A percentile compares a stretch with the other conserved stretches of the same genome.
These are phyloP conservation scores for Chaetophractus vellerosus DNA, from an alignment of 2,797 vertebrate species.

Conservation along the genomic window DNA sequence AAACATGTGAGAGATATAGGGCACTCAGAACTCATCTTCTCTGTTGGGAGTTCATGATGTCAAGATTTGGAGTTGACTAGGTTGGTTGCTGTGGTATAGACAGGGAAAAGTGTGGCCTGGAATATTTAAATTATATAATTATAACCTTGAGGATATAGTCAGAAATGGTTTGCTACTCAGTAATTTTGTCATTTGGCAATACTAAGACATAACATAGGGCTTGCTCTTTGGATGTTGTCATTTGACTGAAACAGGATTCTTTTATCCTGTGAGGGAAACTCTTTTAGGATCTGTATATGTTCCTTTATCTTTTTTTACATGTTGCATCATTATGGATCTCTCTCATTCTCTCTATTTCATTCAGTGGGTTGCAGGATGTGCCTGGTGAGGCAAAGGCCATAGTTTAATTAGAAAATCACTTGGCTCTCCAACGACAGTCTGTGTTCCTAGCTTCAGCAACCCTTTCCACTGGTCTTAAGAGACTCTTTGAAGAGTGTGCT, in stretches of 20 bases:
- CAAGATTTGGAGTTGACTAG: slow-evolving; percentile 48
- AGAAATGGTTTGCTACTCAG: slow-evolving; percentile 71
- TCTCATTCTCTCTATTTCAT: slow-evolving; percentile 41
- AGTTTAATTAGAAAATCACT: slow-evolving; percentile 73
- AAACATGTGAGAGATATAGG: background rate
- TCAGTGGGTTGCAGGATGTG: slow-evolving; percentile 70
- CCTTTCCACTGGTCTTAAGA: slow-evolving; percentile 39
- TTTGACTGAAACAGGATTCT: slow-evolving; percentile 74
- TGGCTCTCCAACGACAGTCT: slow-evolving; percentile 42
- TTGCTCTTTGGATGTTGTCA: slow-evolving; percentile 73
- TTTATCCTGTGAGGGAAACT: slow-evolving; percentile 30
- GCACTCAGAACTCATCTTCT: background rate
- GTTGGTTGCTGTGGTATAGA: slow-evolving; percentile 7
- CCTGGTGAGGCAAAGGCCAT: slow-evolving; percentile 44
- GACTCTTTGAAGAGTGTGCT: background rate
- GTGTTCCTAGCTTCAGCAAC: background rate
- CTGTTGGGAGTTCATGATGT: slow-evolving; percentile 15
- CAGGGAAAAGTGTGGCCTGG: slow-evolving; percentile 25
- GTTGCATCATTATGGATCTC: background rate
- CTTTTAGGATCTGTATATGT: slow-evolving; percentile 3
- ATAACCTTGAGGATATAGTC: slow-evolving; percentile 65
- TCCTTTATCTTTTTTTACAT: slow-evolving; percentile 67
- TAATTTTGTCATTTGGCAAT: slow-evolving; percentile 81
- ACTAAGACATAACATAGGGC: slow-evolving; percentile 75
- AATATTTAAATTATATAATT: slow-evolving; percentile 77